These are phyloP conservation scores for Myotis lucifugus DNA, from an alignment of 2,113 vertebrate species.

Conservation along the genomic window DNA sequence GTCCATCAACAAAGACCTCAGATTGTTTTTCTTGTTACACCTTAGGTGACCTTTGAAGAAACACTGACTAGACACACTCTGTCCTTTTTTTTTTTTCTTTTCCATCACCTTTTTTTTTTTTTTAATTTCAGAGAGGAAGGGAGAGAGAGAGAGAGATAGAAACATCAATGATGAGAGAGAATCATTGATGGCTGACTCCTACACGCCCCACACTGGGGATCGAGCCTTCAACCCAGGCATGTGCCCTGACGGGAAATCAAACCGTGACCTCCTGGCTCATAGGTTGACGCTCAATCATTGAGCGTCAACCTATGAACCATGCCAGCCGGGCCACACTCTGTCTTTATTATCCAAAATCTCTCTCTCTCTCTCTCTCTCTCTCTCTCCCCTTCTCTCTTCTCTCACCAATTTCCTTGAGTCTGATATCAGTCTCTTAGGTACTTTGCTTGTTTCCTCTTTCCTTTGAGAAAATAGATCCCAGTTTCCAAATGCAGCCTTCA, in stretches of 20 bases:
- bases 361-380: not conserved
- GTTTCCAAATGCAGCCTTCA: not conserved
- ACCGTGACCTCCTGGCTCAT: too few species aligned
- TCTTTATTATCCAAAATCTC: not conserved
- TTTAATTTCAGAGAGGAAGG: not conserved
- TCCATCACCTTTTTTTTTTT: too few species aligned
- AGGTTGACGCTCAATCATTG: too few species aligned
- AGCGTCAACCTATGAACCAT: too few species aligned
- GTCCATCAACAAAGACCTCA: not conserved
- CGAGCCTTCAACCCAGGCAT: too few species aligned
- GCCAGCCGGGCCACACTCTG: too few species aligned
- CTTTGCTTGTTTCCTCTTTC: not conserved
- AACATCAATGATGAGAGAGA: too few species aligned
- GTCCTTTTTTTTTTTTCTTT: not conserved
- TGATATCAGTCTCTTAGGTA: not conserved
- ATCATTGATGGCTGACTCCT: too few species aligned
- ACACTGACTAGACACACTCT: not conserved
- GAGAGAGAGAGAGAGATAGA: too few species aligned
- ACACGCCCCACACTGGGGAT: too few species aligned
- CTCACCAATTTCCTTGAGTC: not conserved
- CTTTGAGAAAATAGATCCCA: not conserved
- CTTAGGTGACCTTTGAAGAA: not conserved
- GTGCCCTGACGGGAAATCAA: too few species aligned
- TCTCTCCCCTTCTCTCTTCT: not conserved
- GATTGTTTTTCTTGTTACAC: slow-evolving; percentile 19